Base-by-base conservation (phyloP, 1,140 invertebrate genomes). In the Octopus sinensis region DNA sequence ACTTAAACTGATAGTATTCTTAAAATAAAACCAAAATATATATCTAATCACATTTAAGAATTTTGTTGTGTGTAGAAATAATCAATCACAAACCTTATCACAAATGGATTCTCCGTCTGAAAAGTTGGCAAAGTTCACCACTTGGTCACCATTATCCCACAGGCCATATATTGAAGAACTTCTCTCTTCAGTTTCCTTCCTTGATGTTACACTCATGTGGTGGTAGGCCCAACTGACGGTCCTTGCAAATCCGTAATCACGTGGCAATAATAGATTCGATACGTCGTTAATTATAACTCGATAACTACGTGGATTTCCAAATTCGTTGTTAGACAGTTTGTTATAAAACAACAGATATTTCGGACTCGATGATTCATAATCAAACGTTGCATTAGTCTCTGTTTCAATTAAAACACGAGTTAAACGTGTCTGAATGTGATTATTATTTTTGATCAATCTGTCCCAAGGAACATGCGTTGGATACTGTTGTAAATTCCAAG, bases 81-180 rank as follows among this genome's bases (percentile, higher is more conserved):
- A 43, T 43, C 30, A 43, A 43, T 43, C 30, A 43, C 30, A 43
- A 43, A 85, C 86, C 83, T 86, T 56, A 76, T 87, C 86, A 10
- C 84, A 73, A 76, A 87, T 86, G 30, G 71, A 82, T 80, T 87
- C 86, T 75, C 86, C 80, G 79, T 88, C 87, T 51, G 87, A 79
- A 76, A 76, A 89, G 6, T 77, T 81, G 23, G 88, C 81, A 82
- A 89, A 88, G 81, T 86, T 85, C 0, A 88, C 85, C 13, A 87
- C 82, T 23, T 84, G 86, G 52, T 88, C 81, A 10, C 77, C 78
- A 68, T 81, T 78, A 85, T 89, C 88, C 81, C 83, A 87, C 73
- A 81, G 82, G 51, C 84, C 80, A 76, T 88, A 86, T 43, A 86
- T 83, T 17, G 88, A 88, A 76, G 85, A 86, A 76, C 86, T 88